Conservation (phyloP, 2,113 vertebrate species). For the Eulemur rufifrons region DNA sequence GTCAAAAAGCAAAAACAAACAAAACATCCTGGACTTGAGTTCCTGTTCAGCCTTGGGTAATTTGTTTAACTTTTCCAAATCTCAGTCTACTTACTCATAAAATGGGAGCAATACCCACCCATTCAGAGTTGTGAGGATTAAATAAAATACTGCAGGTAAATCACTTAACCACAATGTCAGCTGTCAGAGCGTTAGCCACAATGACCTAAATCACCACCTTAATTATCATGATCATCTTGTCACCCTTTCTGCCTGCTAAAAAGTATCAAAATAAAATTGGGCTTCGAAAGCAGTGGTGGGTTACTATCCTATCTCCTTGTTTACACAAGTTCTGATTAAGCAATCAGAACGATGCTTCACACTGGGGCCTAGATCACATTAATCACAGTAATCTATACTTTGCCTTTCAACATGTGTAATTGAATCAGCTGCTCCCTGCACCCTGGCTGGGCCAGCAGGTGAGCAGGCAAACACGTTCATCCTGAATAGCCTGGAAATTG, state of each 20-base stretch:
- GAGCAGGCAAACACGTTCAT: not conserved
- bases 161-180: not conserved
- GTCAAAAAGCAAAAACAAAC: not conserved
- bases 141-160: not conserved
- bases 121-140: not conserved
- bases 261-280: not conserved
- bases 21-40: not conserved
- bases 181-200: not conserved
- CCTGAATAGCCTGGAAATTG: not conserved
- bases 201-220: not conserved
- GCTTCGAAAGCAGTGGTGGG: not conserved
- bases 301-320: not conserved
- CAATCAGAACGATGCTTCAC: not conserved
- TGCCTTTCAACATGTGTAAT: not conserved
- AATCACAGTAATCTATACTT: not conserved
- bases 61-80: not conserved
- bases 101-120: not conserved
- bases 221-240: not conserved
- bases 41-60: not conserved
- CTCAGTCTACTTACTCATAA: not conserved
- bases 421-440: not conserved
- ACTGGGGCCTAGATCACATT: not conserved
- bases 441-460: not conserved
- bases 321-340: constrained; percentile 1
- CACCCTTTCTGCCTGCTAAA: not conserved